phyloP scores from a whole-genome alignment of 2,888 invertebrate species.

The Drosophila austrosaltans region DNA sequence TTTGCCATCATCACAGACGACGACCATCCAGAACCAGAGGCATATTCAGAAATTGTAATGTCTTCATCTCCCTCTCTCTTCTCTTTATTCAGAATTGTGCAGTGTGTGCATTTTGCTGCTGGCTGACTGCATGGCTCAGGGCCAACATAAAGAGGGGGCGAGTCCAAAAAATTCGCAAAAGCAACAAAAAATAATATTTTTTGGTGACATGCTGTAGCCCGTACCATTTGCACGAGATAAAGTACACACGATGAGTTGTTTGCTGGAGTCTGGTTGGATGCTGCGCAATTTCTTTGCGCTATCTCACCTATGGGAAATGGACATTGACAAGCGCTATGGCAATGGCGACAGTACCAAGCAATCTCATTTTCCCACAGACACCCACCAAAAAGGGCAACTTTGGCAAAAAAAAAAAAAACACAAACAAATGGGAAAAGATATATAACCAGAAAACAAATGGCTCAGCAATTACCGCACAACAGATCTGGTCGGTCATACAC shows the following conservation, averaged over 20 bases:
- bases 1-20: conserved; percentile 7
- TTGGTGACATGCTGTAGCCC: conserved; percentile 67
- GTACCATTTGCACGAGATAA: conserved; percentile 15
- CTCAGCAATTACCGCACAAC: conserved; percentile 63
- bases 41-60: conserved; percentile 38
- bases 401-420: conserved; percentile 41
- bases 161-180: conserved; percentile 27
- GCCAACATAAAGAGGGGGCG: conserved; percentile 3
- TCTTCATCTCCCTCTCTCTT: conserved; percentile 38
- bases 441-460: conserved; percentile 36
- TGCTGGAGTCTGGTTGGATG: conserved; percentile 30
- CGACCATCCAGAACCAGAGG: conserved; percentile 27
- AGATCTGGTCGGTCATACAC: conserved; percentile 29
- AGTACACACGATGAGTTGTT: neutral
- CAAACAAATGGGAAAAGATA: neutral
- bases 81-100: conserved; percentile 35
- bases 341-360: neutral
- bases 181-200: conserved; percentile 28
- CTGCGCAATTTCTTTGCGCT: conserved; percentile 58
- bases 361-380: conserved; percentile 45
- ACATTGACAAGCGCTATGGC: conserved; percentile 15
- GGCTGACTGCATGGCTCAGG: conserved; percentile 6
- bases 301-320: conserved; percentile 56
- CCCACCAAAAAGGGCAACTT: conserved; percentile 73
- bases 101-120: conserved; percentile 36